phyloP scores from a whole-genome alignment of 2,888 invertebrate species.

The Siphlonurus alternatus region DNA sequence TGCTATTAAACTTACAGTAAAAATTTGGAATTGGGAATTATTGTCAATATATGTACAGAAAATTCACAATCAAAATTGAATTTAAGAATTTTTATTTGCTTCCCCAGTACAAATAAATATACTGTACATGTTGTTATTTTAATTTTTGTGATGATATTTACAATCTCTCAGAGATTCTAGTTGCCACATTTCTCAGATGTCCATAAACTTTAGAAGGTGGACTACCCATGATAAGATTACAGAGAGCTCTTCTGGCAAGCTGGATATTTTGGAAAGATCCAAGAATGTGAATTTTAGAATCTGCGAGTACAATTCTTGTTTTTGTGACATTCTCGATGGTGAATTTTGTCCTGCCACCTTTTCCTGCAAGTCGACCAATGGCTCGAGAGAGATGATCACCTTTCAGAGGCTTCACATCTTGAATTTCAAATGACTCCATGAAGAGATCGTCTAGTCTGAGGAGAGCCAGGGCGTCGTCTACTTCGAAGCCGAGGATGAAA shows the following conservation, averaged over 20 bases:
- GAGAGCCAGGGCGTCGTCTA: slow-evolving; percentile 89
- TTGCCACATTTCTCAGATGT: slow-evolving; percentile 71
- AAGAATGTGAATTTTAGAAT: slow-evolving; percentile 89
- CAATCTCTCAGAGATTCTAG: slow-evolving; percentile 67
- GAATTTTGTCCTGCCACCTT: slow-evolving; percentile 91
- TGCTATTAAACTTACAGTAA: no score
- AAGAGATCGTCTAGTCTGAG: slow-evolving; percentile 92
- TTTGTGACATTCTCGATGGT: slow-evolving; percentile 98
- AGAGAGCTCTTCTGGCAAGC: slow-evolving; percentile 82
- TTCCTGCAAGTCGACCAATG: slow-evolving; percentile 94
- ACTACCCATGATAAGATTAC: slow-evolving; percentile 90
- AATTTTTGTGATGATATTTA: slow-evolving; percentile 32
- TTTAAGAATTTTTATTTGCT: no score
- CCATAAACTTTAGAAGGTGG: slow-evolving; percentile 98
- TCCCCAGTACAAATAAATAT: no score
- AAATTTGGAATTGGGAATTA: no score
- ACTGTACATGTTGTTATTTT: no score
- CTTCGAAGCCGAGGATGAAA: slow-evolving; percentile 89
- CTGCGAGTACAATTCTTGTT: slow-evolving; percentile 93
- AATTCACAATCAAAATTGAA: no score
- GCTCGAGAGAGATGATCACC: slow-evolving; percentile 93
- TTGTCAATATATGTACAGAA: no score
- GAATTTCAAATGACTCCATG: slow-evolving; percentile 91
- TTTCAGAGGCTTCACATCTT: slow-evolving; percentile 87
- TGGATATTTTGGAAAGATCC: slow-evolving; percentile 96